Evolutionary conservation across 2,113 vertebrate species (phyloP).

Genomic region (Tenebrosternarchus preto): DNA sequence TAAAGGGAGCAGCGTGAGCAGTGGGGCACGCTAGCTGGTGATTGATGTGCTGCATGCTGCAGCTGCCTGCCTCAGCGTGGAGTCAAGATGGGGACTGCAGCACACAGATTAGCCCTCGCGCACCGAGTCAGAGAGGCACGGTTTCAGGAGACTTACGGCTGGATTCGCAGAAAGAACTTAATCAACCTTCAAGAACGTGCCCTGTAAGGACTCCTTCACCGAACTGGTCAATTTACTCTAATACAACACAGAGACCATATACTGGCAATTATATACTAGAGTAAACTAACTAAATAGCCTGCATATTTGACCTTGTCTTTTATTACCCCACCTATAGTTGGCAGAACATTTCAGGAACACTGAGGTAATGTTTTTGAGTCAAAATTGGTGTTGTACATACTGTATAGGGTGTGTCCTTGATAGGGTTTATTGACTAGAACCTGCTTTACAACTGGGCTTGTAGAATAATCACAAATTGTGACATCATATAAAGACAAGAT

Average conservation of each 20-base stretch:
- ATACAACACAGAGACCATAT: neutral
- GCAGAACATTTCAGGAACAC: too few relatives aligned
- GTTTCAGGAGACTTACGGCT: neutral
- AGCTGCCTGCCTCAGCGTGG: slow-evolving; percentile 31
- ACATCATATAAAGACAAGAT: too few relatives aligned
- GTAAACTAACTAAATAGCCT: neutral
- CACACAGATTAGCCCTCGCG: slow-evolving; percentile 39
- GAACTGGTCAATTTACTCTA: neutral
- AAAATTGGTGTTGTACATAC: too few relatives aligned
- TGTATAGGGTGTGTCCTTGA: too few relatives aligned
- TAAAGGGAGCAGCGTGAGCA: slow-evolving; percentile 13
- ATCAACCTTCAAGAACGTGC: slow-evolving; percentile 4
- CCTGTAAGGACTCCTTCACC: neutral
- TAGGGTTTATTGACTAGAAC: too few relatives aligned
- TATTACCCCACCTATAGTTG: too few relatives aligned
- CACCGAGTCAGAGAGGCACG: slow-evolving; percentile 35
- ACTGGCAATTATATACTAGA: neutral
- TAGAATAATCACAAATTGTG: too few relatives aligned
- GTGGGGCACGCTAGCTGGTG: slow-evolving; percentile 26
- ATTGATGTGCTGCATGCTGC: slow-evolving; percentile 41
- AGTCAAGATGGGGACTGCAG: slow-evolving; percentile 22
- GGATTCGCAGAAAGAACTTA: neutral
- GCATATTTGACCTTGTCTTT: too few relatives aligned
- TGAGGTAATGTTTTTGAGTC: too few relatives aligned
- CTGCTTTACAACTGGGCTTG: too few relatives aligned